Evolutionary conservation across 2,888 invertebrate genomes (phyloP).

Genomic region (Euzophera pinguis): DNA sequence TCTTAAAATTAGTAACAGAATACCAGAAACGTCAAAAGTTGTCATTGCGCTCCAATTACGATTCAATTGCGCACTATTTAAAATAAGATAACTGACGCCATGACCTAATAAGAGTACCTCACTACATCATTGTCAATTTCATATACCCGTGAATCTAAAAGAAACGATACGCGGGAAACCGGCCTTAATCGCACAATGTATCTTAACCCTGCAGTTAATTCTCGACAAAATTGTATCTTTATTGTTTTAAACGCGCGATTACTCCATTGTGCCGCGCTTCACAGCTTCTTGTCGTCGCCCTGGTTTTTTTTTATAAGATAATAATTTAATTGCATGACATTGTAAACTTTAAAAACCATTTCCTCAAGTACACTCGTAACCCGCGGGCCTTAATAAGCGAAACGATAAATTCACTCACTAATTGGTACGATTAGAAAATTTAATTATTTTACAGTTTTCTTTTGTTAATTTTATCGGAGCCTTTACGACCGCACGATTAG

Average conservation of each 20-base stretch:
- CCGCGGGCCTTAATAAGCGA: slow-evolving; percentile 43
- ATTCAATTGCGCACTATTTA: no score
- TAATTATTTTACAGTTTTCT: slow-evolving; percentile 76
- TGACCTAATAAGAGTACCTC: no score
- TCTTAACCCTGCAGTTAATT: slow-evolving; percentile 16
- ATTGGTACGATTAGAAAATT: slow-evolving; percentile 74
- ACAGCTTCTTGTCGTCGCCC: slow-evolving; percentile 28
- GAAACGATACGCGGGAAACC: slow-evolving; percentile 17
- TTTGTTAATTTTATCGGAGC: slow-evolving; percentile 72
- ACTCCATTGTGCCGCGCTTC: slow-evolving; percentile 24
- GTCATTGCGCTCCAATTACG: no score
- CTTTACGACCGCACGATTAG: slow-evolving; percentile 65
- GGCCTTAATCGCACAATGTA: slow-evolving; percentile 1
- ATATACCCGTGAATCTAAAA: not conserved
- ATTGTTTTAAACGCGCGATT: slow-evolving; percentile 33
- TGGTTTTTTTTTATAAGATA: slow-evolving; percentile 27
- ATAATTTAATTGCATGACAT: slow-evolving; percentile 36
- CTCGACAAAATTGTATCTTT: slow-evolving; percentile 31
- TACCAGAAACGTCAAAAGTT: no score
- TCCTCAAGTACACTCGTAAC: slow-evolving; percentile 20
- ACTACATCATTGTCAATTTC: no score
- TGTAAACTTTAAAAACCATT: slow-evolving; percentile 25
- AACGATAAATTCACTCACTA: slow-evolving; percentile 67
- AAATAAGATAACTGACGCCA: no score
- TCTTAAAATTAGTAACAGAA: no score